phyloP scores from a whole-genome alignment of 2,113 vertebrate genomes.

The Chlorocebus sabaeus region DNA sequence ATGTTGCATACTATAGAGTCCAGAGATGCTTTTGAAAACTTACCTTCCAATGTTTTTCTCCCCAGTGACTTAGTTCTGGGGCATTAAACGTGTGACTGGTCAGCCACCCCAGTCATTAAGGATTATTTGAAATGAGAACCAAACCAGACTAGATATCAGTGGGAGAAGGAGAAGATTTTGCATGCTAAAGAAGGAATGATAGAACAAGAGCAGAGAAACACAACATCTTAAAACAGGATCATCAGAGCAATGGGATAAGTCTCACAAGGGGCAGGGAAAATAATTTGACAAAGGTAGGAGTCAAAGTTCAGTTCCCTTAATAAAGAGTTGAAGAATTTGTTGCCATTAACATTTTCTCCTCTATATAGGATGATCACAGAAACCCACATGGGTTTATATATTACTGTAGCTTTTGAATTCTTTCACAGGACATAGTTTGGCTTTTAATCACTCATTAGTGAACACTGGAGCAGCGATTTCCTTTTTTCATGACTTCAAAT shows the following conservation, averaged over 20 bases:
- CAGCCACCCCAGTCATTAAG: not conserved
- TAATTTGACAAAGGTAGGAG: not conserved
- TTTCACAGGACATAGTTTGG: not conserved
- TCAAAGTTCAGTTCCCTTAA: not conserved
- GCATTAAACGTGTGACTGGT: not conserved
- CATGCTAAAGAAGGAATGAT: not conserved
- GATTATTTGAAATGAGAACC: not conserved
- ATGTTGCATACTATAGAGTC: not conserved
- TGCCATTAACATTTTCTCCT: not conserved
- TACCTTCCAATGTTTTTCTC: not conserved
- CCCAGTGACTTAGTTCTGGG: not conserved
- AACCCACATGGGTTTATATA: not conserved
- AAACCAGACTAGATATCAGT: not conserved
- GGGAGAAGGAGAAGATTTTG: not conserved
- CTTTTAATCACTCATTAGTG: constrained; percentile 29
- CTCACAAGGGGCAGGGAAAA: not conserved
- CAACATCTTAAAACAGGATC: not conserved
- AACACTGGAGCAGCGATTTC: not conserved
- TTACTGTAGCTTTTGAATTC: not conserved
- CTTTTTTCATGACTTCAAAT: not conserved
- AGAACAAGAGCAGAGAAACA: not conserved
- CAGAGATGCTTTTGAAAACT: not conserved
- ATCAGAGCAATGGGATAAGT: not conserved
- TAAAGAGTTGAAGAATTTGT: not conserved
- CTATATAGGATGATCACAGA: not conserved